Conservation (phyloP, 2,113 vertebrate species). For the Dasyurus viverrinus region DNA sequence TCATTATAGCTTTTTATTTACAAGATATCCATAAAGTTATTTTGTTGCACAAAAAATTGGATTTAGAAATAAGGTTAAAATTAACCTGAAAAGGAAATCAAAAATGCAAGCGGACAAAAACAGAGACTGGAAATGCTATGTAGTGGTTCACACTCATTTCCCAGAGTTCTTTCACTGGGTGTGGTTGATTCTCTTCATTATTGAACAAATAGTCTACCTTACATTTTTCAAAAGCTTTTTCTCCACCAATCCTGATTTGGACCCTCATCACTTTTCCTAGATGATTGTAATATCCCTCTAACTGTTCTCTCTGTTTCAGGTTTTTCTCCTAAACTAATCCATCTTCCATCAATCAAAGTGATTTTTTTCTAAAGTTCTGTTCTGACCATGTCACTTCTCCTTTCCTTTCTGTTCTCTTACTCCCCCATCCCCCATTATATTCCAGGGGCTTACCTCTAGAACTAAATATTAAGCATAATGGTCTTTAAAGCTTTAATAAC, state of each 20-base stretch:
- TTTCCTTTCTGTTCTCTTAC: not conserved
- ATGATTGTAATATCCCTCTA: not conserved
- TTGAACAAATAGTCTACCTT: not conserved
- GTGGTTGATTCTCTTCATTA: too few species aligned
- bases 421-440: too few species aligned
- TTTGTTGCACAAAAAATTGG: too few species aligned
- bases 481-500: not conserved
- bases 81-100: too few species aligned
- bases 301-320: too few species aligned
- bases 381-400: not conserved
- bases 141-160: too few species aligned
- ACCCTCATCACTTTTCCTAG: not conserved
- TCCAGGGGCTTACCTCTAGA: not conserved
- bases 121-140: too few species aligned
- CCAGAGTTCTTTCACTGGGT: too few species aligned
- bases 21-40: too few species aligned
- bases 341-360: not conserved
- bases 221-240: not conserved
- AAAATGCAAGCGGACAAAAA: too few species aligned
- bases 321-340: not conserved
- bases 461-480: not conserved
- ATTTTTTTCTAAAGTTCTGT: not conserved
- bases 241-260: not conserved
- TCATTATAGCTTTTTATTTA: too few species aligned
- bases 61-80: too few species aligned